Evolutionary conservation across 2,888 invertebrate species (phyloP).

Genomic region (Atrina japonica): DNA sequence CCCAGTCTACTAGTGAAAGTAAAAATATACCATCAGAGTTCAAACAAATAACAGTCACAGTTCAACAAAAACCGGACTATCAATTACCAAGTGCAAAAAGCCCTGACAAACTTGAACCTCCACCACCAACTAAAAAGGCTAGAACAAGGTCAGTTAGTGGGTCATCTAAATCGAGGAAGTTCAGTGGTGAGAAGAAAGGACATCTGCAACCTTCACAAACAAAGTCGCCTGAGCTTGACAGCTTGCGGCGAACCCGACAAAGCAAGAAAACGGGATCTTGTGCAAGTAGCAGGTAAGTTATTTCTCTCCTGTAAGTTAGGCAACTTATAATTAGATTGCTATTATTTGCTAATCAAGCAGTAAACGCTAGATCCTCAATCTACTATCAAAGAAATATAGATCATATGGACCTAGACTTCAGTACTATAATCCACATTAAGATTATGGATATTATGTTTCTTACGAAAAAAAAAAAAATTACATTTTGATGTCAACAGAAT

Average conservation of each 20-base stretch:
- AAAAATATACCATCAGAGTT: constrained; percentile 41
- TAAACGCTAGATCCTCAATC: too few relatives aligned
- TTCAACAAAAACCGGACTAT: too few relatives aligned
- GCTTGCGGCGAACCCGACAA: constrained; percentile 67
- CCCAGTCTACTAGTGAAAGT: constrained; percentile 40
- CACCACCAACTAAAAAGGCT: constrained; percentile 44
- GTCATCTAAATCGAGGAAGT: constrained; percentile 4
- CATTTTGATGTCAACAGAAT: too few relatives aligned
- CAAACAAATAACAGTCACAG: constrained; percentile 32
- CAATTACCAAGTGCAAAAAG: constrained; percentile 37
- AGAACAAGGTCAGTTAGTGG: constrained; percentile 18
- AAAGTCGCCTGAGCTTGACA: constrained; percentile 58
- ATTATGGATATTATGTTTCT: too few relatives aligned
- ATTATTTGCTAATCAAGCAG: too few relatives aligned
- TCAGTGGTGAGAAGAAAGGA: not conserved
- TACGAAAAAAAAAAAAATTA: too few relatives aligned
- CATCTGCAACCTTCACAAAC: not conserved
- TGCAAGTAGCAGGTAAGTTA: constrained; percentile 83
- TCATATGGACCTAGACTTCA: too few relatives aligned
- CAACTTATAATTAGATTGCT: too few relatives aligned
- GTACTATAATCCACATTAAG: too few relatives aligned
- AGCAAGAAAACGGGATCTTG: constrained; percentile 85
- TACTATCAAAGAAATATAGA: too few relatives aligned
- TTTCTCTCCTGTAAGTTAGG: too few relatives aligned
- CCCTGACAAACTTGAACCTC: constrained; percentile 34